These are phyloP conservation scores for Odobenus rosmarus DNA, from an alignment of 2,113 vertebrate genomes.

Conservation along the genomic window DNA sequence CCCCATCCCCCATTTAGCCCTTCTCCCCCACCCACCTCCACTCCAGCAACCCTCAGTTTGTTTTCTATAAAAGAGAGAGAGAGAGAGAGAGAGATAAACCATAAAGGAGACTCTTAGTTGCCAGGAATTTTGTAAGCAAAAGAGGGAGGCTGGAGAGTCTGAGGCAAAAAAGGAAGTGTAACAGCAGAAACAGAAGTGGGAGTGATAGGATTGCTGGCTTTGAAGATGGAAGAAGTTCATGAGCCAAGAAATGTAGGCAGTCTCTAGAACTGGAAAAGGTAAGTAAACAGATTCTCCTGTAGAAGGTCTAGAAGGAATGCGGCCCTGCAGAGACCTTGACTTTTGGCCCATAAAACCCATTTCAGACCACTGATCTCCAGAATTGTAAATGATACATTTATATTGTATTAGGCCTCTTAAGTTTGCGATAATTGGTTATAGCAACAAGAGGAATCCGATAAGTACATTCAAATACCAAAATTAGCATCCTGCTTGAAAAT, in stretches of 20 bases:
- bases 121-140: not conserved
- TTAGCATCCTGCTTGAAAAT: not conserved
- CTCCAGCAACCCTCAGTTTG: not conserved
- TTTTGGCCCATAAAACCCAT: not conserved
- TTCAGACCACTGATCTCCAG: not conserved
- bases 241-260: not conserved
- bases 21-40: not conserved
- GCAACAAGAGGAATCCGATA: not conserved
- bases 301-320: not conserved
- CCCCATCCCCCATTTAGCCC: not conserved
- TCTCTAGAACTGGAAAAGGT: not conserved
- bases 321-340: not conserved
- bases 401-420: not conserved
- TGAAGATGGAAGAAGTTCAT: not conserved
- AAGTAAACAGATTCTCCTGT: not conserved
- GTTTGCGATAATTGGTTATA: not conserved
- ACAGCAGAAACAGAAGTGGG: accelerated
- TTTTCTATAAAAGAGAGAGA: not conserved
- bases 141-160: not conserved
- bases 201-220: not conserved
- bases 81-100: not conserved
- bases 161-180: not conserved
- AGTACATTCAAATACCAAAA: not conserved
- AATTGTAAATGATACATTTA: not conserved
- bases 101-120: not conserved